phyloP scores from a whole-genome alignment of 2,797 vertebrate genomes.

The Lagodon rhomboides region DNA sequence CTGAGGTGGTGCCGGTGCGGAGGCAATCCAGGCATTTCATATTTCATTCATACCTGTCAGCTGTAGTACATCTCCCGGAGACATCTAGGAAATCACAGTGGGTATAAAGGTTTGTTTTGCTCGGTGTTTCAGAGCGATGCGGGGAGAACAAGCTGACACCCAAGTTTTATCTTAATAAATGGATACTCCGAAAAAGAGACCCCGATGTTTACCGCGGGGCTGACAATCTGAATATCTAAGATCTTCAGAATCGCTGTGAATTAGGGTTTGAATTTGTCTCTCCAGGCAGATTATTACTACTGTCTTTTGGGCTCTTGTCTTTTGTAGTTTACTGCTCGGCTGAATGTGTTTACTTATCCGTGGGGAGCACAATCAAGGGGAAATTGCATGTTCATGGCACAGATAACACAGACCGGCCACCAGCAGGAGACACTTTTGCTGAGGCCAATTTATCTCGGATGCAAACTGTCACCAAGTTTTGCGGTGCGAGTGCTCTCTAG shows the following conservation, averaged over 20 bases:
- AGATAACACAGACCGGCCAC: slow-evolving; percentile 81
- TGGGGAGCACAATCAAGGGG: slow-evolving; percentile 80
- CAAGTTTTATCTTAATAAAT: slow-evolving; percentile 59
- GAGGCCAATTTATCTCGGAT: slow-evolving; percentile 78
- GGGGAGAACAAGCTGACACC: slow-evolving; percentile 34
- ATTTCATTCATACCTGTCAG: slow-evolving; percentile 67
- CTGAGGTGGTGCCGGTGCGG: slow-evolving; percentile 53
- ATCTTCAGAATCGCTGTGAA: slow-evolving; percentile 46
- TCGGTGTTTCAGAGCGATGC: slow-evolving; percentile 22
- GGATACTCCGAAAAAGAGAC: slow-evolving; percentile 6
- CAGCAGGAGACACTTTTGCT: slow-evolving; percentile 80
- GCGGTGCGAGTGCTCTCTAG: slow-evolving; percentile 43
- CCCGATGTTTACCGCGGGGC: slow-evolving; percentile 17
- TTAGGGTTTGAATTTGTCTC: slow-evolving; percentile 62
- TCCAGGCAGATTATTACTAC: slow-evolving; percentile 66
- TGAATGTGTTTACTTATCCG: slow-evolving; percentile 81
- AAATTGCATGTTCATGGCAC: slow-evolving; percentile 84
- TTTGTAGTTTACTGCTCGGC: slow-evolving; percentile 73
- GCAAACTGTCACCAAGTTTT: slow-evolving; percentile 77
- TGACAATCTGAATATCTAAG: slow-evolving; percentile 48
- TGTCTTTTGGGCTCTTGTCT: slow-evolving; percentile 73
- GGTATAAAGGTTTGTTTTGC: slow-evolving; percentile 37
- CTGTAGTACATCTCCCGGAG: slow-evolving; percentile 47
- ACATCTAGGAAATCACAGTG: slow-evolving; percentile 54
- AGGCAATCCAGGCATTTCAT: slow-evolving; percentile 50